Evolutionary conservation across 2,888 invertebrate species (phyloP).

Genomic region (Stenodera caucasica): DNA sequence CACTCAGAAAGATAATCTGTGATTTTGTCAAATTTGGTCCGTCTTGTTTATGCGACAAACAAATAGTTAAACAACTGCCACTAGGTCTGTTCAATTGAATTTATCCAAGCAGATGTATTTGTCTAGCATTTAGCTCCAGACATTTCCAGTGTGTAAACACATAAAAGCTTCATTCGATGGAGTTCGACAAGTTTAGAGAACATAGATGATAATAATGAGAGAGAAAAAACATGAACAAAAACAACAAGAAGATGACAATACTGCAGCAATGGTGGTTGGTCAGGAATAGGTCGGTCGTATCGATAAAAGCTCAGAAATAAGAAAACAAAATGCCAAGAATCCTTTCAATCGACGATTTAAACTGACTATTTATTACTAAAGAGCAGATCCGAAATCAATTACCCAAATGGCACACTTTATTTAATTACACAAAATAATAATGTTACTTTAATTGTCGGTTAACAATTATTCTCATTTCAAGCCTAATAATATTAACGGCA

Average conservation of each 20-base stretch:
- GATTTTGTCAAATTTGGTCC: no score
- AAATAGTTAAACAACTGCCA: slow-evolving; percentile 34
- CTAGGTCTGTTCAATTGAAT: slow-evolving; percentile 36
- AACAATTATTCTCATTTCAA: background rate
- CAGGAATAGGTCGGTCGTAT: no score
- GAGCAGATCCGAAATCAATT: background rate
- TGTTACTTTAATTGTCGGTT: background rate
- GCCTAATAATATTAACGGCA: background rate
- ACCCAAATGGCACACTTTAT: background rate
- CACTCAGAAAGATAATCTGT: no score
- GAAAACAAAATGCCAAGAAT: no score
- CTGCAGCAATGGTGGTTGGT: no score
- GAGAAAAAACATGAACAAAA: no score
- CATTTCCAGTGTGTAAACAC: slow-evolving; percentile 33
- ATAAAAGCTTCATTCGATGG: slow-evolving; percentile 10
- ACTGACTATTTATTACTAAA: no score
- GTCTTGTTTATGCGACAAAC: slow-evolving; percentile 23
- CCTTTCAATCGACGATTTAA: no score
- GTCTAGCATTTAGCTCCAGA: slow-evolving; percentile 32
- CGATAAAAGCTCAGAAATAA: no score
- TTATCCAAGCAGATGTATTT: slow-evolving; percentile 37
- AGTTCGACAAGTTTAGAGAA: background rate
- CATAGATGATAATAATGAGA: background rate
- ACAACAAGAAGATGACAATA: no score
- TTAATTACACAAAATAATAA: background rate